Evolutionary conservation across 2,888 invertebrate species (phyloP).

Genomic region (Blomia tropicalis): DNA sequence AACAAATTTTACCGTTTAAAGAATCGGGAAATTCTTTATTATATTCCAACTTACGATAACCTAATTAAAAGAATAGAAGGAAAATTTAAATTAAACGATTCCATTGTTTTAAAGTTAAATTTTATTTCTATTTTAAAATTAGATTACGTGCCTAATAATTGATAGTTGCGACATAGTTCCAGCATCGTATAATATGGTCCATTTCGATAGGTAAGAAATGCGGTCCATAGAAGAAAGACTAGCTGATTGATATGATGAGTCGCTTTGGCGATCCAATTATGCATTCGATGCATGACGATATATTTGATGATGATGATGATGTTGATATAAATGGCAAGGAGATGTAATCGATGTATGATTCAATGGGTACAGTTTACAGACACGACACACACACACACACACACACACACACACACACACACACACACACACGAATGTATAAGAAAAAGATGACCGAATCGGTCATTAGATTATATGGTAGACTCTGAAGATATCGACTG

Average conservation of each 20-base stretch:
- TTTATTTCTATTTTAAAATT: background rate
- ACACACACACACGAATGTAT: no score
- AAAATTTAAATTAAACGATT: background rate
- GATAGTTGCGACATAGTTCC: constrained; percentile 15
- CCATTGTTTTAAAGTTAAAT: no score
- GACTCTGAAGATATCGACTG: no score
- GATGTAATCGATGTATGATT: no score
- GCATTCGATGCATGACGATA: background rate
- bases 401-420: no score
- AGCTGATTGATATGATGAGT: constrained; percentile 4
- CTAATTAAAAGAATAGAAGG: background rate
- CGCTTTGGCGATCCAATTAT: background rate
- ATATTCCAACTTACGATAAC: constrained; percentile 16
- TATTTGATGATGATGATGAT: background rate
- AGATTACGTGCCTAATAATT: constrained; percentile 14
- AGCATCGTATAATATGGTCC: constrained; percentile 20
- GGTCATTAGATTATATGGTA: no score
- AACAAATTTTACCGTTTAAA: constrained; percentile 48
- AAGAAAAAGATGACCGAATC: no score
- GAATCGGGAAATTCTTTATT: constrained; percentile 4
- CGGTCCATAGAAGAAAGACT: constrained; percentile 18
- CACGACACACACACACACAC: no score
- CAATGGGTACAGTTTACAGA: no score
- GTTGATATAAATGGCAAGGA: no score
- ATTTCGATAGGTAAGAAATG: constrained; percentile 13